Evolutionary conservation across 2,888 invertebrate species (phyloP).

Genomic region (Taphrorychus bicolor): DNA sequence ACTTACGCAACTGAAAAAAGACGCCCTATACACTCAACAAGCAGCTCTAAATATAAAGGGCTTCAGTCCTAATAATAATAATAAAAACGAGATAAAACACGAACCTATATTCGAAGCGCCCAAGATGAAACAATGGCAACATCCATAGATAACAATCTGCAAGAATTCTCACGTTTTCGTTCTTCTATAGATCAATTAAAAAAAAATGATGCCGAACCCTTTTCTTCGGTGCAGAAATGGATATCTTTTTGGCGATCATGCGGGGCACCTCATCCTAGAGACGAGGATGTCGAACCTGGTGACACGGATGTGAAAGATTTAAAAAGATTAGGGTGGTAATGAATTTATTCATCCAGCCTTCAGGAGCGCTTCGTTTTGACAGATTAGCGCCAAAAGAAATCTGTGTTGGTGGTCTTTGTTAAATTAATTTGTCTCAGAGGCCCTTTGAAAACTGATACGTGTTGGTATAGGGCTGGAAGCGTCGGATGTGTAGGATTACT

Average conservation of each 20-base stretch:
- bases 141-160: conserved; percentile 17
- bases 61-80: neutral
- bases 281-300: neutral
- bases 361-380: neutral
- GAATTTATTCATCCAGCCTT: neutral
- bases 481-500: neutral
- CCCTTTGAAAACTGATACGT: neutral
- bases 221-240: conserved; percentile 12
- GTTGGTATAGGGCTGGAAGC: neutral
- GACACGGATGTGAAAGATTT: neutral
- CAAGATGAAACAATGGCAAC: neutral
- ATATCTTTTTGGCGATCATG: conserved; percentile 27
- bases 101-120: neutral
- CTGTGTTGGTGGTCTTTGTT: conserved; percentile 6
- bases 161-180: conserved; percentile 20
- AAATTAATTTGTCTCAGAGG: neutral
- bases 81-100: neutral
- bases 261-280: conserved; percentile 1
- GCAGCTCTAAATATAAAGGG: no score
- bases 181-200: conserved; percentile 15
- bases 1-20: no score
- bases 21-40: no score
- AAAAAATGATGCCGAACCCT: conserved; percentile 25
- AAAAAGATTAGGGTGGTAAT: neutral
- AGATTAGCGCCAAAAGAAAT: neutral